Evolutionary conservation across 2,888 invertebrate genomes (phyloP), one percentile per base, ranked within the genome.

Genomic region (Drosophila testacea): DNA sequence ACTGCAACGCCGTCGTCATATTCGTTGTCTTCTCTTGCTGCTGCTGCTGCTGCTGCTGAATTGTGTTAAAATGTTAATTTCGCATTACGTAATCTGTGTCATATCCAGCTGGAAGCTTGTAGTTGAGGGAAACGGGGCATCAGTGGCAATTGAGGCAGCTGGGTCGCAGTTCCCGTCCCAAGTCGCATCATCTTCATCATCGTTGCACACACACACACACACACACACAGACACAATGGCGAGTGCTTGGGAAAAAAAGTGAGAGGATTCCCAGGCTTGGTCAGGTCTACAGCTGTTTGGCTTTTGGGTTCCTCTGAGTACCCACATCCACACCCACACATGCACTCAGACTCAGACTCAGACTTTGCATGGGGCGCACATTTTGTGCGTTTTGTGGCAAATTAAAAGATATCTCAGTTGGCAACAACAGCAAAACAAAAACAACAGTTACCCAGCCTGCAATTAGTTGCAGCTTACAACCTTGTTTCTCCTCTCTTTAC

Each of bases 201-300:
- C 83, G 52, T 56, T 63, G 52, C 64, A 62, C 36, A 54, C 66
- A 62, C 52, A 77, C 34, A 57, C 41, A 61, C 50, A 61, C 2
- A 46, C 22, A 52, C 4, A 39, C 38, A 59, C 52, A 55, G 39
- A 61, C 28, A 81, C 79, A 81, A 84, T 82, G 69, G 73, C 62
- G 59, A 65, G 70, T 73, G 77, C 64, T 73, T 84, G 85, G 65
- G 79, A 83, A 85, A 74, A 73, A 91, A 91, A 91, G 91, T 90
- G 91, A 91, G 91, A 91, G 91, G 91, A 91, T 90, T 91, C 91
- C 91, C 91, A 91, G 90, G 81, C 83, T 67, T 79, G 73, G 69
- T 65, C 57, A 46, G 41, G 47, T 47, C 62, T 56, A 16, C 59
- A 69, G 70, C 63, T 69, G 36, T 32, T 55, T 47, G 22, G 47